phyloP scores from a whole-genome alignment of 1,140 invertebrate genomes.

The Aphaenogaster ashmeadi region DNA sequence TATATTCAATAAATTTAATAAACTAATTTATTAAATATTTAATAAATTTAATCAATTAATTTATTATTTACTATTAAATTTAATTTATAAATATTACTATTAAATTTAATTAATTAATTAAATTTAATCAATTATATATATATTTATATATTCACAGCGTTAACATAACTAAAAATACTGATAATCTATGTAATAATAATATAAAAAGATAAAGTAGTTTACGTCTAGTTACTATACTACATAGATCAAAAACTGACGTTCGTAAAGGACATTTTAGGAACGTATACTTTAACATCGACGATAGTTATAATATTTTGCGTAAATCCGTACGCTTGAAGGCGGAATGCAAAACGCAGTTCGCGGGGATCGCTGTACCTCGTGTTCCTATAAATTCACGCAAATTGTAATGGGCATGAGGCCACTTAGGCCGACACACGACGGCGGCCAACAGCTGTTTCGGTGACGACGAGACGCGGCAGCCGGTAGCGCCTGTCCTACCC shows the following conservation, averaged over 20 bases:
- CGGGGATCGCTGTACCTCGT: background rate
- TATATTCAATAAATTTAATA: no score
- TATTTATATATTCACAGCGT: background rate
- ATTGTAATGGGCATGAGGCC: slow-evolving; percentile 55
- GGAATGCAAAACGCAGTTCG: background rate
- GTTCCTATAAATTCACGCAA: slow-evolving; percentile 49
- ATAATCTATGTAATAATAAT: background rate
- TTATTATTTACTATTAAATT: no score
- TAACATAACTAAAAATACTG: background rate
- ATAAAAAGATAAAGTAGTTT: background rate
- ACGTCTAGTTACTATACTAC: no score
- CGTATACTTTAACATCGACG: background rate
- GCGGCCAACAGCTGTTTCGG: slow-evolving; percentile 64
- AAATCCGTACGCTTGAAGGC: background rate
- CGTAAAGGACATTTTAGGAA: background rate
- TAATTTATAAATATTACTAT: no score
- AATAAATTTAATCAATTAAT: no score
- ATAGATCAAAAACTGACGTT: background rate
- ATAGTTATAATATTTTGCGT: slow-evolving; percentile 2
- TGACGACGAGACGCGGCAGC: slow-evolving; percentile 60
- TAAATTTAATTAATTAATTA: no score
- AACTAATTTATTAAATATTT: no score
- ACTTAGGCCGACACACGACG: slow-evolving; percentile 47
- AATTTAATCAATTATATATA: background rate
- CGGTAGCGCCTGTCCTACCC: slow-evolving; percentile 36